Conservation (phyloP, 2,888 invertebrate genomes). For the Mesochorus sp. region DNA sequence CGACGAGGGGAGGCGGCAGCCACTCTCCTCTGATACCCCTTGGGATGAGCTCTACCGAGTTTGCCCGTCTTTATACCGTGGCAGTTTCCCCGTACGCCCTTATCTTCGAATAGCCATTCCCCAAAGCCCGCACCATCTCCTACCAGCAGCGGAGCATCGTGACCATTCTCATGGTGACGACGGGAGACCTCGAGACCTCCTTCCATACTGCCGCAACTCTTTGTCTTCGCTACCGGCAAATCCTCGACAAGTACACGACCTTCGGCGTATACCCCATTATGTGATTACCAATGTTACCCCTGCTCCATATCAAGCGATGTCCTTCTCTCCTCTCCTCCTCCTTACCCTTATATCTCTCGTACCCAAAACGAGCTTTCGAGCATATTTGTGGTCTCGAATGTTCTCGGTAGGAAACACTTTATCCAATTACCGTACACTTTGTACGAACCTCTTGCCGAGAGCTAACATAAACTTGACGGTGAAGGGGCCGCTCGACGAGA, state of each 20-base stretch:
- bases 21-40: constrained; percentile 79
- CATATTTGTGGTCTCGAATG: constrained; percentile 52
- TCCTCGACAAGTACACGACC: constrained; percentile 55
- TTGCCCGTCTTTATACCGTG: constrained; percentile 43
- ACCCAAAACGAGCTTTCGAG: constrained; percentile 6
- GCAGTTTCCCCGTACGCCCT: constrained; percentile 46
- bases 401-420: constrained; percentile 35
- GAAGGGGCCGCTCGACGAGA: background rate
- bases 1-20: constrained; percentile 69
- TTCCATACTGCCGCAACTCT: constrained; percentile 42
- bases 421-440: constrained; percentile 33
- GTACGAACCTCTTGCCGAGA: background rate
- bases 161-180: constrained; percentile 54
- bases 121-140: constrained; percentile 38
- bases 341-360: constrained; percentile 2
- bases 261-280: constrained; percentile 56
- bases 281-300: constrained; percentile 57
- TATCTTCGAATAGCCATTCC: constrained; percentile 58
- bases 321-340: background rate
- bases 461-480: background rate
- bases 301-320: background rate
- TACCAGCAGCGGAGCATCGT: constrained; percentile 32
- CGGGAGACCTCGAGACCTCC: constrained; percentile 40
- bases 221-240: constrained; percentile 56
- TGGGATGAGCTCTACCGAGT: constrained; percentile 72